These are phyloP conservation scores for Eudemis profundana DNA, from an alignment of 2,888 invertebrate genomes.

Conservation along the genomic window DNA sequence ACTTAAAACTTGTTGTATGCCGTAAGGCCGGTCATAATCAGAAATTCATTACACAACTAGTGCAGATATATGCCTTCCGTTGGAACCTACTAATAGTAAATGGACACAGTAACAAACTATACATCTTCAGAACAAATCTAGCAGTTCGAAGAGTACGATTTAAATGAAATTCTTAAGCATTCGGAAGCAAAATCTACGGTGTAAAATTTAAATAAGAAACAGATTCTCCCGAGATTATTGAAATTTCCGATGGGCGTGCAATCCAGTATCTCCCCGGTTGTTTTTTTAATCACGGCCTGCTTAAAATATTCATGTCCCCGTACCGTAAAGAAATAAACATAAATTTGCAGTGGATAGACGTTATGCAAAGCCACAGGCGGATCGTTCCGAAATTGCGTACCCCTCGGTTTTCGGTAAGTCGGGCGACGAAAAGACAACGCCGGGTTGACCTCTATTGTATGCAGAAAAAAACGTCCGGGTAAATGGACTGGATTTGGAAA, in stretches of 20 bases:
- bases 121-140: too few relatives aligned
- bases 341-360: constrained; percentile 44
- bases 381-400: constrained; percentile 48
- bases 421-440: constrained; percentile 47
- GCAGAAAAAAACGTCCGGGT: constrained; percentile 52
- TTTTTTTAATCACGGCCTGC: constrained; percentile 40
- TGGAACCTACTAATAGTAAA: too few relatives aligned
- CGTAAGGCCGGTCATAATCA: too few relatives aligned
- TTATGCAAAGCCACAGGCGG: constrained; percentile 46
- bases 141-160: neutral
- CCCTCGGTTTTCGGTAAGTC: constrained; percentile 47
- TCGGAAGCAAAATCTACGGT: neutral
- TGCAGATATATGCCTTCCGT: too few relatives aligned
- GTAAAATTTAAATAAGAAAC: constrained; percentile 28
- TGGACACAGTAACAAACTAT: neutral
- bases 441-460: constrained; percentile 48
- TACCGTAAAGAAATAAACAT: constrained; percentile 44
- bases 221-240: constrained; percentile 31
- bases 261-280: constrained; percentile 31
- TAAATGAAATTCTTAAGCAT: neutral
- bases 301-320: constrained; percentile 44
- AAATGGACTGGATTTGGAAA: constrained; percentile 57
- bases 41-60: too few relatives aligned
- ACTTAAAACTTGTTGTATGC: too few relatives aligned
- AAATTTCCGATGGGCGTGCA: constrained; percentile 29